Evolutionary conservation across 1,140 invertebrate genomes (phyloP), one percentile per base, ranked within the genome.

Genomic region (Kradibia gibbosae): DNA sequence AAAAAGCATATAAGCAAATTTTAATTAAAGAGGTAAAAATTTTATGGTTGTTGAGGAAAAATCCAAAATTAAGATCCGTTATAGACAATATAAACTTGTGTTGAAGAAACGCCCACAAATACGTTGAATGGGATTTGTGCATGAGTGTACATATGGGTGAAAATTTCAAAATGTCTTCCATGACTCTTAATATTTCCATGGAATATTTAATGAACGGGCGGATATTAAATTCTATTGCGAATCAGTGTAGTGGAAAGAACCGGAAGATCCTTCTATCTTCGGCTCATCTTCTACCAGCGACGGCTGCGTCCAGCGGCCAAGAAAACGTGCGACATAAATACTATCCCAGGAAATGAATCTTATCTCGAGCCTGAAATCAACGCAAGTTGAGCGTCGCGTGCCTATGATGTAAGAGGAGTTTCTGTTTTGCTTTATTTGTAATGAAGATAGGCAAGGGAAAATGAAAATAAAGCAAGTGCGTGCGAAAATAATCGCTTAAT

Each of bases 401-500:
- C 42, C 53, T 8, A 28, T 57, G 72, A 57, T 20, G 50, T 34
- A 74, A 74, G 13, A 7, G 45, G 39, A 31, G 11, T 8, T 22
- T 3, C 20, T 4, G 15, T 36, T 0, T 36, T 65, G 8, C 62
- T 65, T 65, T 65, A 17, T 13, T 48, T 7, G 15, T 48, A 48
- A 48, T 7, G n/a, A 15, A 42, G 20, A 75, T 7, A 60, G 55
- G 60, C 53, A 55, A 20, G n/a, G 8, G 22, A 0, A 36, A 39
- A 1, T 34, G 15, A 0, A 17, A 3, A 0, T 34, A 42, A 60
- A n/a, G 78, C 70, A 60, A 79, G 65, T 57, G 50, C 67, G 77
- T 71, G 50, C 65, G 67, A 78, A 79, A 71, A 62, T 80, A 80
- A 80, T 80, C 70, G 78, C 78, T 80, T 80, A 57, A 80, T 72